These are phyloP conservation scores for Hystrix brachyura DNA, from an alignment of 2,113 vertebrate species.

Conservation along the genomic window DNA sequence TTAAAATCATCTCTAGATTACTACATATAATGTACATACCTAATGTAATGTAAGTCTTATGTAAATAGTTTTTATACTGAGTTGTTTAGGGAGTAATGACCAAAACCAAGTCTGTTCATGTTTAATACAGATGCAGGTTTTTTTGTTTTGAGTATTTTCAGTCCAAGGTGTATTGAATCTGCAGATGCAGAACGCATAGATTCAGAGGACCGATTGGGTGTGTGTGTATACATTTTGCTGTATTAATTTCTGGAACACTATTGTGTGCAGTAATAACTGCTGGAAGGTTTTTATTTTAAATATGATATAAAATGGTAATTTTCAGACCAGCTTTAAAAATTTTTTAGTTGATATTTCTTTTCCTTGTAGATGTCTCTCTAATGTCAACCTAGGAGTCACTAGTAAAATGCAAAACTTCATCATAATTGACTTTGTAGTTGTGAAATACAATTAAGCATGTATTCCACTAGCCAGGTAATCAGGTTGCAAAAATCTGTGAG, in stretches of 20 bases:
- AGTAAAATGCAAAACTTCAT: neutral
- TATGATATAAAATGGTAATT: neutral
- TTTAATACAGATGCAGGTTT: neutral
- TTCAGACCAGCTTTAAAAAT: neutral
- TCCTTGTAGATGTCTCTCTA: neutral
- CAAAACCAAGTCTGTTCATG: neutral
- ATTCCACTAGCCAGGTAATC: neutral
- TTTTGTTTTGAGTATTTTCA: neutral
- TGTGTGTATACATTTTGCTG: neutral
- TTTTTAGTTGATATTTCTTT: conserved; percentile 23
- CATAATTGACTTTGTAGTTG: neutral
- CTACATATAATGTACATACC: neutral
- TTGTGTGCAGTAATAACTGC: neutral
- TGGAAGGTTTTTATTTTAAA: neutral
- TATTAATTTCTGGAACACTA: conserved; percentile 8
- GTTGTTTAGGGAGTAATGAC: neutral
- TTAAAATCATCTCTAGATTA: neutral
- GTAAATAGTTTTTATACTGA: neutral
- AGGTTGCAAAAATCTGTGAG: neutral
- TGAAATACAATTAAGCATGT: neutral
- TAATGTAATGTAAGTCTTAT: neutral
- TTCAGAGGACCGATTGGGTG: neutral
- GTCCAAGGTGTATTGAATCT: neutral
- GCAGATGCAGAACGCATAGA: neutral
- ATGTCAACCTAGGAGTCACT: neutral